Percentiles rank a stretch among this genome's conserved stretches.
Conservation (phyloP, 2,113 vertebrate species). For the Sander lucioperca region DNA sequence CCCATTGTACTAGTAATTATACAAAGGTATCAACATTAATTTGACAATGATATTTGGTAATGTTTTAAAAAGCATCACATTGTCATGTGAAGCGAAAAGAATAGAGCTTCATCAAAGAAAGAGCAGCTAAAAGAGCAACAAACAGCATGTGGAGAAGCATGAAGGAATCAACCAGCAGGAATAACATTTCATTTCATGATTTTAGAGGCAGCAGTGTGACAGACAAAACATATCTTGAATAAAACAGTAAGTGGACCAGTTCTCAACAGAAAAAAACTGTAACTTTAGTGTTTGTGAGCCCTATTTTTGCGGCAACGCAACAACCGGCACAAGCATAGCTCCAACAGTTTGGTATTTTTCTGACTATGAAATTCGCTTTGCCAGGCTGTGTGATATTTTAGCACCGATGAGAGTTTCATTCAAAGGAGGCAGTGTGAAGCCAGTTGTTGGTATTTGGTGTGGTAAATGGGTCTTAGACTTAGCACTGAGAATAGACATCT, state of each 20-base stretch:
- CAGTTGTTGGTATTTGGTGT: not conserved
- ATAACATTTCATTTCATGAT: not conserved
- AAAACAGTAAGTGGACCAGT: not conserved
- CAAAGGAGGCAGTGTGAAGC: not conserved
- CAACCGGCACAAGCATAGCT: too few relatives aligned
- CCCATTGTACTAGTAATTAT: not conserved
- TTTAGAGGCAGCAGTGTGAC: not conserved
- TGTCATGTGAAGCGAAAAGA: not conserved
- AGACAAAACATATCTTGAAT: not conserved
- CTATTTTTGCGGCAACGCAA: too few relatives aligned
- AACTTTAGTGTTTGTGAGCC: not conserved
- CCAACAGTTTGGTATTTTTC: not conserved
- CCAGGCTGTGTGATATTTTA: too few relatives aligned
- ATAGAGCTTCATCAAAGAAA: not conserved
- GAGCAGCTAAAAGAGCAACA: not conserved
- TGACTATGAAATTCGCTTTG: not conserved
- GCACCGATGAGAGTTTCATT: not conserved
- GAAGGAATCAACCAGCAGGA: not conserved
- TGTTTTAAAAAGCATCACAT: not conserved
- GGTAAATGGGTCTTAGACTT: too few relatives aligned
- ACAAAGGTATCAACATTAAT: constrained; percentile 20
- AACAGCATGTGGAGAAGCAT: not conserved
- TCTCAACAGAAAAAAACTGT: not conserved
- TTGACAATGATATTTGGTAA: constrained; percentile 19
- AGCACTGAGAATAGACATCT: too few relatives aligned